Evolutionary conservation across 2,888 invertebrate species (phyloP).

Genomic region (Rotaria macrura): DNA sequence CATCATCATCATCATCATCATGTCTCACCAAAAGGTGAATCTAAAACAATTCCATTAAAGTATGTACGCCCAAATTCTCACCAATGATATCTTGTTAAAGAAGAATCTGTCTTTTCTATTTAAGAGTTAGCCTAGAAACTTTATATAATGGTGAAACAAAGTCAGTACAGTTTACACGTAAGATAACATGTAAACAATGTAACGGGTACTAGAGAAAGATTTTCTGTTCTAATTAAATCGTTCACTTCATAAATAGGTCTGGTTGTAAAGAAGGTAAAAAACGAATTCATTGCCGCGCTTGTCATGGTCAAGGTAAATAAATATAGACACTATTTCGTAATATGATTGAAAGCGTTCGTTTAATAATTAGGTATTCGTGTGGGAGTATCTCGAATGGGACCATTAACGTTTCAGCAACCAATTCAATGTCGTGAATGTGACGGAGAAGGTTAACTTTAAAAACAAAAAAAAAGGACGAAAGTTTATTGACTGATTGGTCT

Average conservation of each 20-base stretch:
- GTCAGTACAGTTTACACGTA: conserved; percentile 69
- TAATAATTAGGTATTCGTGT: neutral
- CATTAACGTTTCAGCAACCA: conserved; percentile 35
- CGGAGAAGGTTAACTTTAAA: conserved; percentile 52
- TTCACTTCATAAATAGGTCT: conserved; percentile 38
- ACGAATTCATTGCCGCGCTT: conserved; percentile 58
- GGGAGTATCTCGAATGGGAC: neutral
- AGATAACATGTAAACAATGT: conserved; percentile 67
- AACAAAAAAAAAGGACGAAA: too few relatives aligned
- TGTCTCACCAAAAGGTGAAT: neutral
- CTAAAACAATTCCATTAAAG: neutral
- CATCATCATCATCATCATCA: neutral
- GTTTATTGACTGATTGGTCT: neutral
- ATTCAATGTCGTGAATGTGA: conserved; percentile 50
- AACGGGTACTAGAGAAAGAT: conserved; percentile 56
- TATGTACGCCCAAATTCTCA: neutral
- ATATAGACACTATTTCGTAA: neutral
- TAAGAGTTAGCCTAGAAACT: conserved; percentile 75
- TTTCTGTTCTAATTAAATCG: neutral
- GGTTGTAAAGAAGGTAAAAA: conserved; percentile 64
- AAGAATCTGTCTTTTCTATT: conserved; percentile 35
- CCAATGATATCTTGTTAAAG: too few relatives aligned
- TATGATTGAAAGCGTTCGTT: neutral
- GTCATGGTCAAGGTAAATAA: conserved; percentile 62
- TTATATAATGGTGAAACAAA: conserved; percentile 77